phyloP scores from a whole-genome alignment of 2,113 vertebrate genomes.

The Orcinus orca region DNA sequence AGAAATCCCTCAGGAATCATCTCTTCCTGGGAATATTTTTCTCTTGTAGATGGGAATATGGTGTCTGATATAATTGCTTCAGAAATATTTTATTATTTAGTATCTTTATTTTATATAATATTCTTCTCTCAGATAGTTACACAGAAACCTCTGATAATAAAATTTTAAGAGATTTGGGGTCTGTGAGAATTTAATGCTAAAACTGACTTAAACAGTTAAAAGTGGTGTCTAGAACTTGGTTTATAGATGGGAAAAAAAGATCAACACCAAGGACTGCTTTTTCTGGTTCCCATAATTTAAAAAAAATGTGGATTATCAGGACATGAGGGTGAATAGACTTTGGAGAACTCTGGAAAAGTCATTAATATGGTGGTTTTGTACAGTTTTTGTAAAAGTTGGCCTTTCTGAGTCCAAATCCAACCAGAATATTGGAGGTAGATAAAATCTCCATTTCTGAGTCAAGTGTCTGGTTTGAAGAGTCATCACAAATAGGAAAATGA shows the following conservation, averaged over 20 bases:
- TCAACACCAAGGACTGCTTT: neutral
- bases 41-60: neutral
- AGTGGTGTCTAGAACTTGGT: neutral
- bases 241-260: neutral
- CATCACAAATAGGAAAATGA: neutral
- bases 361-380: neutral
- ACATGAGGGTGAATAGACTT: neutral
- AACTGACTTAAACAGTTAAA: neutral
- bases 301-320: neutral
- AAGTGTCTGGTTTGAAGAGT: neutral
- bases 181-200: neutral
- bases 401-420: neutral
- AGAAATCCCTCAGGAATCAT: neutral
- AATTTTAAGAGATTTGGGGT: neutral
- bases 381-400: neutral
- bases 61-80: neutral
- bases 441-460: neutral
- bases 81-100: neutral
- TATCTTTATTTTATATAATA: neutral
- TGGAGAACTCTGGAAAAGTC: neutral
- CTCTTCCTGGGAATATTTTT: neutral
- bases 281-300: neutral
- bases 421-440: neutral
- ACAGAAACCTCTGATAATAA: neutral
- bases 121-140: neutral